These are phyloP conservation scores for Psylliodes chrysocephalus DNA, from an alignment of 2,888 invertebrate genomes.

Conservation along the genomic window DNA sequence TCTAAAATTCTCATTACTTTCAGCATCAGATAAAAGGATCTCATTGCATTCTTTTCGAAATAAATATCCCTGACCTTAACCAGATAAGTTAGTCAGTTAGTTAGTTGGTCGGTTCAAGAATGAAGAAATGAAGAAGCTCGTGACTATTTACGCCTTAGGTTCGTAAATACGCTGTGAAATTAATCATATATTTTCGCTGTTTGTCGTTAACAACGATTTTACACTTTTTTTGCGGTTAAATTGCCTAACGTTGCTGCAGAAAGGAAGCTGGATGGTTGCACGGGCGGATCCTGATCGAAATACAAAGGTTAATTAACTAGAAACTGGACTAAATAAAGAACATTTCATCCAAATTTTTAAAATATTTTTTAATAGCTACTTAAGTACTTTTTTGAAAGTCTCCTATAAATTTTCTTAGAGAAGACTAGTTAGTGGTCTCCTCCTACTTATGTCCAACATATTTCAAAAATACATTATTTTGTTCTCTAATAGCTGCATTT, in stretches of 20 bases:
- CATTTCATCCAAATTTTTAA: too few relatives aligned
- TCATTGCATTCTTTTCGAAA: slow-evolving; percentile 9
- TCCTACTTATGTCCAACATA: too few relatives aligned
- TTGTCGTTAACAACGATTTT: slow-evolving; percentile 26
- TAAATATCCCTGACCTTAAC: slow-evolving; percentile 8
- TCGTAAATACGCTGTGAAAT: slow-evolving; percentile 25
- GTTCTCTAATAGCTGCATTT: too few relatives aligned
- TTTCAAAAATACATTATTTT: too few relatives aligned
- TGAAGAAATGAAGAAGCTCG: slow-evolving; percentile 20
- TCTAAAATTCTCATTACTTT: slow-evolving; percentile 9
- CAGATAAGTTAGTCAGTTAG: slow-evolving; percentile 9
- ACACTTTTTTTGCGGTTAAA: slow-evolving; percentile 21
- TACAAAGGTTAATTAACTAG: too few relatives aligned
- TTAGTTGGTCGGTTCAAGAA: slow-evolving; percentile 1
- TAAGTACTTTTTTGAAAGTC: too few relatives aligned
- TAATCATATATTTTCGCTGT: slow-evolving; percentile 15
- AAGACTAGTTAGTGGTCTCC: too few relatives aligned
- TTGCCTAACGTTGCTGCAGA: not conserved
- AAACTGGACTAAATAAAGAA: too few relatives aligned
- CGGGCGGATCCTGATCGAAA: too few relatives aligned
- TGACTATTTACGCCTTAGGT: slow-evolving; percentile 26
- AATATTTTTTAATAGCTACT: too few relatives aligned
- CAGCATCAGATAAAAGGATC: slow-evolving; percentile 5
- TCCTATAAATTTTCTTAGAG: too few relatives aligned
- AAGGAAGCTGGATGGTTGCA: too few relatives aligned